Conservation (phyloP, 2,888 invertebrate genomes). For the Andrena fulva region DNA sequence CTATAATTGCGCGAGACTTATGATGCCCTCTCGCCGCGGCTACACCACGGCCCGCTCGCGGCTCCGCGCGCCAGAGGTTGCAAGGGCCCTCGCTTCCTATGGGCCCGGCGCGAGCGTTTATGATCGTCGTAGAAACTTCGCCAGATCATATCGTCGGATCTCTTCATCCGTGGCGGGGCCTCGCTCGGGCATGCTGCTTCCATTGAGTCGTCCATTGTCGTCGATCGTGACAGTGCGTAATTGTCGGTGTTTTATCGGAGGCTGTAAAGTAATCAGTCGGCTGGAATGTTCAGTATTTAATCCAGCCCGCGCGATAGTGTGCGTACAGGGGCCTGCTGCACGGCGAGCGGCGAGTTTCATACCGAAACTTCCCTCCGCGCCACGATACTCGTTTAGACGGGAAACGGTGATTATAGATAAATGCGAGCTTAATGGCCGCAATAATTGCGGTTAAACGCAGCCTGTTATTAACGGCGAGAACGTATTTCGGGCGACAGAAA, state of each 20-base stretch:
- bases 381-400: conserved; percentile 42
- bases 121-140: conserved; percentile 59
- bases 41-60: conserved; percentile 2
- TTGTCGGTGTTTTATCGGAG: conserved; percentile 70
- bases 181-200: conserved; percentile 27
- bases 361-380: conserved; percentile 4
- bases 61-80: not conserved
- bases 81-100: not conserved
- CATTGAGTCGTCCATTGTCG: conserved; percentile 64
- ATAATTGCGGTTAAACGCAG: conserved; percentile 52
- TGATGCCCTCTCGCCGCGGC: conserved; percentile 67
- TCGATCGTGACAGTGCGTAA: conserved; percentile 62
- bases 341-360: conserved; percentile 14
- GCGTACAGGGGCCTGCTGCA: not conserved
- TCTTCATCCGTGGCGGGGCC: conserved; percentile 60
- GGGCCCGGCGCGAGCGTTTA: conserved; percentile 55
- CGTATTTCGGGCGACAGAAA: conserved; percentile 38
- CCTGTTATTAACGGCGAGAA: conserved; percentile 44
- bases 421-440: conserved; percentile 49
- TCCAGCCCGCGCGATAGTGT: conserved; percentile 11
- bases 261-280: conserved; percentile 59
- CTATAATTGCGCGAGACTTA: conserved; percentile 82
- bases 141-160: conserved; percentile 70
- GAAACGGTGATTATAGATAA: conserved; percentile 56
- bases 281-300: conserved; percentile 62